A percentile compares a stretch with the other conserved stretches of the same genome.
phyloP scores from a whole-genome alignment of 2,797 vertebrate species.

The Bovichtus diacanthus region DNA sequence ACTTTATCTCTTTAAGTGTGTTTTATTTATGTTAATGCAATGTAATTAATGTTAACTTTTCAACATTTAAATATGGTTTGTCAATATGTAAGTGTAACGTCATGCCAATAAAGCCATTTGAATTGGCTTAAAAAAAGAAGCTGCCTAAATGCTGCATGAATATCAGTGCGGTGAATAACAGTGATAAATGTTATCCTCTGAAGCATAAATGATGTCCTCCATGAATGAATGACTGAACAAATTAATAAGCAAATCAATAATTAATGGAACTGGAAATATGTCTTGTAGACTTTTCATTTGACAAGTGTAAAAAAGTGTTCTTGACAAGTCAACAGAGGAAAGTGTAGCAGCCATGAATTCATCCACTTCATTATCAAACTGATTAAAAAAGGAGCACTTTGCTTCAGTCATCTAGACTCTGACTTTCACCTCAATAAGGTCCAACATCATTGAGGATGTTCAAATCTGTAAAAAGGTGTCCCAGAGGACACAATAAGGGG shows the following conservation, averaged over 20 bases:
- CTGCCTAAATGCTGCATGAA: neutral
- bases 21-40: neutral
- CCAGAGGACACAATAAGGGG: neutral
- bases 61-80: neutral
- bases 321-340: slow-evolving; percentile 11
- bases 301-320: neutral
- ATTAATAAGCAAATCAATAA: slow-evolving; percentile 23
- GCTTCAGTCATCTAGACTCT: neutral
- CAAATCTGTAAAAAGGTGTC: neutral
- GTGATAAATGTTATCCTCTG: neutral
- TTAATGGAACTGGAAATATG: slow-evolving; percentile 10
- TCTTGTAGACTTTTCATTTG: slow-evolving; percentile 1
- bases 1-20: neutral
- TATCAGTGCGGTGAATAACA: neutral
- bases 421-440: slow-evolving; percentile 3
- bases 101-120: neutral
- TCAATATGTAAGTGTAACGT: neutral
- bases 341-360: neutral
- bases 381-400: neutral
- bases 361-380: slow-evolving; percentile 10
- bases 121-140: neutral
- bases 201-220: neutral
- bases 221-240: slow-evolving; percentile 6
- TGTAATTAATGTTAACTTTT: neutral
- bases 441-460: neutral